phyloP scores from a whole-genome alignment of 2,888 invertebrate genomes.

The Hesperia comma region DNA sequence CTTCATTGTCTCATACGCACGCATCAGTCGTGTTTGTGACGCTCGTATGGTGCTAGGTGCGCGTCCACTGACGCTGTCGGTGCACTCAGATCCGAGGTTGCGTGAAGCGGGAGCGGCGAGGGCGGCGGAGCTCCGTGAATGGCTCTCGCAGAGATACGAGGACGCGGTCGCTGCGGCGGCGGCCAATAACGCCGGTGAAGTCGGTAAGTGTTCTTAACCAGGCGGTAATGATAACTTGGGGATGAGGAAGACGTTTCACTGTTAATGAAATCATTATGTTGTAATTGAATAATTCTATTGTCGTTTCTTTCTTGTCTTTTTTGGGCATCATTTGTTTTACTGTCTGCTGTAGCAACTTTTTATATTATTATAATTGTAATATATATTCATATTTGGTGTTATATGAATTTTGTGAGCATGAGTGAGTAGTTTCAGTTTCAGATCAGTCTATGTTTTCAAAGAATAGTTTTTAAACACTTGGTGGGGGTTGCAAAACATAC shows the following conservation, averaged over 20 bases:
- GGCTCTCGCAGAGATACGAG: constrained; percentile 93
- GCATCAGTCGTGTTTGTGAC: constrained; percentile 24
- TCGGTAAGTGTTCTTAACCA: constrained; percentile 54
- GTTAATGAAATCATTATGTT: background rate
- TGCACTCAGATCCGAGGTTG: constrained; percentile 89
- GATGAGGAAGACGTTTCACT: background rate
- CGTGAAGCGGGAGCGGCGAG: constrained; percentile 89
- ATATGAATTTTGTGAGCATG: background rate
- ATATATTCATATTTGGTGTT: too few relatives aligned
- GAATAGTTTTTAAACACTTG: background rate
- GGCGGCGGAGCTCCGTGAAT: constrained; percentile 88
- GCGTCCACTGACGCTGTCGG: constrained; percentile 69
- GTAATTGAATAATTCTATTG: too few relatives aligned
- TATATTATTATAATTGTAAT: too few relatives aligned
- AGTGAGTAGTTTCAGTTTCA: background rate
- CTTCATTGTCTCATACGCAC: constrained; percentile 28
- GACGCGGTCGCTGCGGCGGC: constrained; percentile 93
- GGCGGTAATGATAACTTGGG: background rate
- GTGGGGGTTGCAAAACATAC: background rate
- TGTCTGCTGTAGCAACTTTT: too few relatives aligned
- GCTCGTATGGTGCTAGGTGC: constrained; percentile 55
- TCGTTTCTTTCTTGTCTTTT: too few relatives aligned
- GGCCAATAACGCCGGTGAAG: constrained; percentile 55
- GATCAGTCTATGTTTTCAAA: too few relatives aligned
- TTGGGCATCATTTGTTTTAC: too few relatives aligned